Conservation (phyloP, 2,113 vertebrate species). For the Raja brachyura region DNA sequence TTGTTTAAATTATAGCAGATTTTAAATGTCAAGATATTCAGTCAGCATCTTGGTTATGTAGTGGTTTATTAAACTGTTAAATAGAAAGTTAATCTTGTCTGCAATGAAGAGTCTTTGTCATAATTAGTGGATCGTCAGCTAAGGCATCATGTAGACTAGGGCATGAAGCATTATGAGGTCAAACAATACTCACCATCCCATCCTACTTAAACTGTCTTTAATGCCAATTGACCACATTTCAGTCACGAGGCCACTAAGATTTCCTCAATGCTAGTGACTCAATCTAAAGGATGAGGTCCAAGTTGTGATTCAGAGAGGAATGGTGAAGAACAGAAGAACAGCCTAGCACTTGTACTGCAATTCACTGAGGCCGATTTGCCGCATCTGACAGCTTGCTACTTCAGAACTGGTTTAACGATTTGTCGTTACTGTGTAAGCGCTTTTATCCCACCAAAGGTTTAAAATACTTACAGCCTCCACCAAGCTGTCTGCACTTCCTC, state of each 20-base stretch:
- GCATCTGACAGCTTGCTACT: neutral
- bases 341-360: too few species aligned
- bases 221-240: neutral
- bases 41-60: neutral
- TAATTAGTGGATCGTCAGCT: neutral
- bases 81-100: neutral
- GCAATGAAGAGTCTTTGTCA: neutral
- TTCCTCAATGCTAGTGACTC: neutral
- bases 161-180: neutral
- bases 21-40: neutral
- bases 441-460: neutral
- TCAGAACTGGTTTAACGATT: neutral
- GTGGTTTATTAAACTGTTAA: neutral
- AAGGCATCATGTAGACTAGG: neutral
- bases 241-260: neutral
- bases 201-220: neutral
- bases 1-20: too few species aligned
- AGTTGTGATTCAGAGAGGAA: neutral
- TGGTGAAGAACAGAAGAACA: neutral
- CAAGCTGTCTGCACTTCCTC: conserved; percentile 89
- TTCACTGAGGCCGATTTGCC: neutral
- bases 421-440: neutral
- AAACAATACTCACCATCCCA: neutral
- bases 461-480: conserved; percentile 86
- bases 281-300: neutral